A percentile compares a stretch with the other conserved stretches of the same genome.
Evolutionary conservation across 2,113 vertebrate genomes (phyloP).

Genomic region (Pachycephala philippinensis): DNA sequence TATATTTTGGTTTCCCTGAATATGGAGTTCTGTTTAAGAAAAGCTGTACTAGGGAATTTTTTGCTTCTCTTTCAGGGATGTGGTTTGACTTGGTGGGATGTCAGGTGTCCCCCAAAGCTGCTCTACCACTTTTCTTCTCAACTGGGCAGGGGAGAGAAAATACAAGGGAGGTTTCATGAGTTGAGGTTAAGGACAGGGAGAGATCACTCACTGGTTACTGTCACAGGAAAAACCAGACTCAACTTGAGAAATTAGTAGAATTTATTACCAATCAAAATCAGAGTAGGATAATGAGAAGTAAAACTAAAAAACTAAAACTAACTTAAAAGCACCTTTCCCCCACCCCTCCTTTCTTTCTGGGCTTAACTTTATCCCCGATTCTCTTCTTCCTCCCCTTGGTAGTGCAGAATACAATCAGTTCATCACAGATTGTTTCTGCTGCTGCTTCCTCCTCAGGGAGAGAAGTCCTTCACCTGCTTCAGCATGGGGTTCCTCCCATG

Average conservation of each 20-base stretch:
- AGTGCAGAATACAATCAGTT: not conserved
- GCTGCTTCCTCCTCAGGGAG: not conserved
- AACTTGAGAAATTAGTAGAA: not conserved
- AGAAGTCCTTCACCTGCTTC: not conserved
- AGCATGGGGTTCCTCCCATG: not conserved
- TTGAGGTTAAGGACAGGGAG: not conserved
- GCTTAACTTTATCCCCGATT: not conserved
- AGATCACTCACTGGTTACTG: not conserved
- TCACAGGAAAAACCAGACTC: not conserved
- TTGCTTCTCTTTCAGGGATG: not conserved
- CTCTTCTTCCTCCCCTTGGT: not conserved
- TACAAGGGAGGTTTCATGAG: not conserved
- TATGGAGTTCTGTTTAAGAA: not conserved
- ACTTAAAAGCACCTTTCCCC: not conserved
- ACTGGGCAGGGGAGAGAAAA: not conserved
- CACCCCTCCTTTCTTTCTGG: not conserved
- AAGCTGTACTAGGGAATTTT: not conserved
- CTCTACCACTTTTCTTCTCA: not conserved
- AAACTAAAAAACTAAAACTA: too few species aligned
- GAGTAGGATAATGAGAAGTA: not conserved
- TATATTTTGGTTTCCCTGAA: not conserved
- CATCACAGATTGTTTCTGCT: not conserved
- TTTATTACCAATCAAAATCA: not conserved
- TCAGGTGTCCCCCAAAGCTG: not conserved
- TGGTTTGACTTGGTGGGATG: not conserved